These are phyloP conservation scores for Antheraea pernyi DNA, from an alignment of 1,140 invertebrate species.

Conservation along the genomic window DNA sequence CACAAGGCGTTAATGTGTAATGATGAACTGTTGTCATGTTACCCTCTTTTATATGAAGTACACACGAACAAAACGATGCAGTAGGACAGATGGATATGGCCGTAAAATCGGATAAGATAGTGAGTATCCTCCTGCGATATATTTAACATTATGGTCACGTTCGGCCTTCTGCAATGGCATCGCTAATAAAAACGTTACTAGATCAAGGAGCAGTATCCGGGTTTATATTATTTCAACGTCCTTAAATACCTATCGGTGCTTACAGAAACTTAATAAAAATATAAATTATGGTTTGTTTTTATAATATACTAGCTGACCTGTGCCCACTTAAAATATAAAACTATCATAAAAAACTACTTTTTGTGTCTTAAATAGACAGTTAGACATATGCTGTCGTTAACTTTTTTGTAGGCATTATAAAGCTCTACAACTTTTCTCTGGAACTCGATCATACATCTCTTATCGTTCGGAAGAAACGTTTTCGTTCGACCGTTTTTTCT, in stretches of 20 bases:
- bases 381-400: too few species aligned
- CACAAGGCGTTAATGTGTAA: constrained; percentile 16
- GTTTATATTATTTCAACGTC: constrained; percentile 1
- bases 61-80: constrained; percentile 17
- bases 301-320: too few species aligned
- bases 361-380: too few species aligned
- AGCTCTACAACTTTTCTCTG: too few species aligned
- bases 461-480: too few species aligned
- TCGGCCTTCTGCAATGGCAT: constrained; percentile 43
- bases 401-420: too few species aligned
- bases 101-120: constrained; percentile 50
- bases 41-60: constrained; percentile 52
- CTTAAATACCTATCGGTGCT: not conserved
- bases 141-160: constrained; percentile 57
- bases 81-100: constrained; percentile 18
- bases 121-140: constrained; percentile 50
- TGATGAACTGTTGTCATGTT: constrained; percentile 18
- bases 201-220: constrained; percentile 47
- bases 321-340: too few species aligned
- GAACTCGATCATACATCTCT: too few species aligned
- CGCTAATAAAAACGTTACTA: constrained; percentile 37
- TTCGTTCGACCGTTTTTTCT: too few species aligned
- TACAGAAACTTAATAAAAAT: constrained; percentile 1
- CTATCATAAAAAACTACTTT: too few species aligned
- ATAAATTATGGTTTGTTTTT: constrained; percentile 7